Evolutionary conservation across 64 coral and sea anemone species (phyloP).

Genomic region (Pocillopora damicornis): DNA sequence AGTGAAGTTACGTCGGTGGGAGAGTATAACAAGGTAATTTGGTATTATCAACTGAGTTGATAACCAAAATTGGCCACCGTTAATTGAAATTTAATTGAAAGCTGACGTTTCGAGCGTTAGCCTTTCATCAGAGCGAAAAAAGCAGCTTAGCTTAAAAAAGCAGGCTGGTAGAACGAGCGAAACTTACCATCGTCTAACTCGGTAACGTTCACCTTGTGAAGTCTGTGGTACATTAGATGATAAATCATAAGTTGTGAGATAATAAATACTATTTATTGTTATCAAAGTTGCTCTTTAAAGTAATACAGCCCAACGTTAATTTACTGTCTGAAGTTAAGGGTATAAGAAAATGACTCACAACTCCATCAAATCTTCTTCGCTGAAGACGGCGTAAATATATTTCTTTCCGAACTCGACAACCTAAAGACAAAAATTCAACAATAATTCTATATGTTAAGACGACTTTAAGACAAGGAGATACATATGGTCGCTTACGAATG

Average conservation of each 20-base stretch:
- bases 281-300: no score
- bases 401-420: slow-evolving; percentile 26
- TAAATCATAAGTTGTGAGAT: neutral
- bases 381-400: slow-evolving; percentile 39
- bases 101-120: no score
- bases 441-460: neutral
- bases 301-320: no score
- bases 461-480: no score
- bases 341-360: slow-evolving; percentile 4
- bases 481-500: no score
- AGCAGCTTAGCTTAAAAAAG: no score
- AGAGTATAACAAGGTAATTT: no score
- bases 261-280: neutral
- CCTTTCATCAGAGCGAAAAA: no score
- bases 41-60: no score
- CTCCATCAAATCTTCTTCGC: slow-evolving; percentile 24
- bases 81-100: no score
- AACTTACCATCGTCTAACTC: slow-evolving; percentile 65
- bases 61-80: no score
- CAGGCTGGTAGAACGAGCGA: neutral
- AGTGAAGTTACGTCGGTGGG: no score
- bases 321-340: neutral
- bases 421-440: neutral
- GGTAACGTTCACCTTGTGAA: slow-evolving; percentile 54
- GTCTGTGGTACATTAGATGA: neutral